Evolutionary conservation across 2,113 vertebrate genomes (phyloP).

Genomic region (Glaucomys volans): DNA sequence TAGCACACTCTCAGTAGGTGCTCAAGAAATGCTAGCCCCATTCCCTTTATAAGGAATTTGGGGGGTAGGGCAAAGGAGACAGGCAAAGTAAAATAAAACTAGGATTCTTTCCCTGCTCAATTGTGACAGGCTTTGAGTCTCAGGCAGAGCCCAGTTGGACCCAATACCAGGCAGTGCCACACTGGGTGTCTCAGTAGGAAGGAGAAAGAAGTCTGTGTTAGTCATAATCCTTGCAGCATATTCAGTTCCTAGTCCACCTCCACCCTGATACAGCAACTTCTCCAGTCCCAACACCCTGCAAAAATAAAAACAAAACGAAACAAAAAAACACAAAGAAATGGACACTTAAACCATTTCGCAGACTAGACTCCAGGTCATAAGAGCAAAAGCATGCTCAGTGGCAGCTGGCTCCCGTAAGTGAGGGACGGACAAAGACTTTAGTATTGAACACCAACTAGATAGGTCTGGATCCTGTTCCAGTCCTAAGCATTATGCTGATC

Average conservation of each 20-base stretch:
- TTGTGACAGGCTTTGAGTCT: not conserved
- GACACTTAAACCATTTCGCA: conserved; percentile 39
- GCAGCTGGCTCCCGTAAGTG: conserved; percentile 47
- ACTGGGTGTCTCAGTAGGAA: conserved; percentile 1
- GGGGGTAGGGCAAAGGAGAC: not conserved
- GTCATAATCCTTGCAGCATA: conserved; percentile 8
- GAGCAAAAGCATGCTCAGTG: conserved; percentile 24
- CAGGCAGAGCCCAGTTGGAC: conserved; percentile 3
- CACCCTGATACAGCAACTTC: not conserved
- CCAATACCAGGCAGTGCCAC: not conserved
- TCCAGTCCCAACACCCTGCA: not conserved
- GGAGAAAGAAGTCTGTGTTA: not conserved
- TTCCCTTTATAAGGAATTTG: not conserved
- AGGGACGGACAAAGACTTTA: not conserved
- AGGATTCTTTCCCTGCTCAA: conserved; percentile 17
- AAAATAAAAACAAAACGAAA: conserved; percentile 37
- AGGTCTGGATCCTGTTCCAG: not conserved
- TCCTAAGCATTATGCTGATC: conserved; percentile 3
- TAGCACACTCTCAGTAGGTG: not conserved
- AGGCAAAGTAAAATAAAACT: conserved; percentile 31
- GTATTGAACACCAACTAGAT: conserved; percentile 27
- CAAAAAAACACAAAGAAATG: not conserved
- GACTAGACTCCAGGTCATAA: conserved; percentile 38
- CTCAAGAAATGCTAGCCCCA: conserved; percentile 1
- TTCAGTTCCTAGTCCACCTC: conserved; percentile 15